These are phyloP conservation scores for Drosophila punjabiensis DNA, from an alignment of 1,140 invertebrate species.

Conservation along the genomic window DNA sequence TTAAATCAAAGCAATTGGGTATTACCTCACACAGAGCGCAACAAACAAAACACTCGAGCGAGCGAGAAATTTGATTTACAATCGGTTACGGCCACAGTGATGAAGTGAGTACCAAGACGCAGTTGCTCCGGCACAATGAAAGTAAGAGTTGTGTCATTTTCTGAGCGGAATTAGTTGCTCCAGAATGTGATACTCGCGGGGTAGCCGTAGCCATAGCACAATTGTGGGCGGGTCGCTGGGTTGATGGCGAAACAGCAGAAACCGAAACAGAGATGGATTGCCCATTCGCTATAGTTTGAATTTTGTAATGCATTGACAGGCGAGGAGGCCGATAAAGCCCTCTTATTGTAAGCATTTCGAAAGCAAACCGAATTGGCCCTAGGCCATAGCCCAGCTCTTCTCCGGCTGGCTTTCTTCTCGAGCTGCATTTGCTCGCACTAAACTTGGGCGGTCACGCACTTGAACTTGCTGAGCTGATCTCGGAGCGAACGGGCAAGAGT, in stretches of 20 bases:
- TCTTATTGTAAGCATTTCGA: slow-evolving; percentile 42
- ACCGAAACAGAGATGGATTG: slow-evolving; percentile 21
- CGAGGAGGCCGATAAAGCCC: slow-evolving; percentile 2
- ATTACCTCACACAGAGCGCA: slow-evolving; percentile 47
- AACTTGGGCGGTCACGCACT: slow-evolving; percentile 17
- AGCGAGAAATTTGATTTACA: slow-evolving; percentile 52
- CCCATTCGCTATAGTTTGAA: slow-evolving; percentile 38
- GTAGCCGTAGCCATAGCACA: neutral
- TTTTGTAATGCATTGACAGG: slow-evolving; percentile 40
- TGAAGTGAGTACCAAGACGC: slow-evolving; percentile 30
- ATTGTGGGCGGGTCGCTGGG: slow-evolving; percentile 25
- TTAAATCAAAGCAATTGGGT: slow-evolving; percentile 45
- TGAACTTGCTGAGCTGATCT: slow-evolving; percentile 26
- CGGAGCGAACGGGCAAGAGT: neutral
- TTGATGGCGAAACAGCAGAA: slow-evolving; percentile 20
- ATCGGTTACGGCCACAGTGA: slow-evolving; percentile 38
- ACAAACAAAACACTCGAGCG: slow-evolving; percentile 21
- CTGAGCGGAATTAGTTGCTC: slow-evolving; percentile 9
- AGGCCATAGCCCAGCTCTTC: neutral
- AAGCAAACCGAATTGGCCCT: slow-evolving; percentile 43
- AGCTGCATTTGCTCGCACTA: slow-evolving; percentile 7
- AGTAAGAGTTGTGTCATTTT: slow-evolving; percentile 38
- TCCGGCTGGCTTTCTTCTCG: slow-evolving; percentile 2
- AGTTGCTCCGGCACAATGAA: slow-evolving; percentile 24
- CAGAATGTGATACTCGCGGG: slow-evolving; percentile 36